Percentiles rank a stretch among this genome's conserved stretches.
phyloP scores from a whole-genome alignment of 2,113 vertebrate genomes.

The Lamprologus sp. region DNA sequence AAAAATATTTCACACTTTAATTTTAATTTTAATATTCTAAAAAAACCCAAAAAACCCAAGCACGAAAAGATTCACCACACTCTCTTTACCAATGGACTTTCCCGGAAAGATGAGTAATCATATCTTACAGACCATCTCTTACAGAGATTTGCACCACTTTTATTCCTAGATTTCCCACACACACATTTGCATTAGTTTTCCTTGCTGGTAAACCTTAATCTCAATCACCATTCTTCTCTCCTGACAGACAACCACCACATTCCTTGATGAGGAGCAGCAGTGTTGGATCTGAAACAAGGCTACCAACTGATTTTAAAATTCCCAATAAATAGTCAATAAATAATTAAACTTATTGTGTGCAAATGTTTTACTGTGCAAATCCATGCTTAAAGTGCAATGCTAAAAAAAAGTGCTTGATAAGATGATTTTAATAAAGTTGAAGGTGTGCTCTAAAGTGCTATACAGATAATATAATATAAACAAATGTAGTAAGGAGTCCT shows the following conservation, averaged over 20 bases:
- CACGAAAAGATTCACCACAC: background rate
- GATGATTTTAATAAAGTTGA: background rate
- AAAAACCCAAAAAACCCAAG: accelerated
- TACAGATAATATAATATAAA: background rate
- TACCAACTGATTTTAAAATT: background rate
- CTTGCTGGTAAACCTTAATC: background rate
- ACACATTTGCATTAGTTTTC: background rate
- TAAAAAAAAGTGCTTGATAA: background rate
- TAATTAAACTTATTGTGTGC: background rate
- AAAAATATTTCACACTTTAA: background rate
- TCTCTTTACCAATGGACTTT: background rate
- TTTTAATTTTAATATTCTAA: accelerated
- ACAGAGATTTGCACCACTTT: background rate
- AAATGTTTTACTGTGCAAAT: background rate
- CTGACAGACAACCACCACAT: background rate
- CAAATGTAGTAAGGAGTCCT: background rate
- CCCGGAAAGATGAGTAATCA: background rate
- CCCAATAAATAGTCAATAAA: background rate
- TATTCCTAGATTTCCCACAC: background rate
- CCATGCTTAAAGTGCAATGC: background rate
- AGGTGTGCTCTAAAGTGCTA: background rate
- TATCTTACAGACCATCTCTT: background rate
- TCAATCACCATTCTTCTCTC: background rate
- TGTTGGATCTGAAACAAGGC: background rate
- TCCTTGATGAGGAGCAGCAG: accelerated